Conservation (phyloP, 2,113 vertebrate species). For the Sapayoa aenigma region DNA sequence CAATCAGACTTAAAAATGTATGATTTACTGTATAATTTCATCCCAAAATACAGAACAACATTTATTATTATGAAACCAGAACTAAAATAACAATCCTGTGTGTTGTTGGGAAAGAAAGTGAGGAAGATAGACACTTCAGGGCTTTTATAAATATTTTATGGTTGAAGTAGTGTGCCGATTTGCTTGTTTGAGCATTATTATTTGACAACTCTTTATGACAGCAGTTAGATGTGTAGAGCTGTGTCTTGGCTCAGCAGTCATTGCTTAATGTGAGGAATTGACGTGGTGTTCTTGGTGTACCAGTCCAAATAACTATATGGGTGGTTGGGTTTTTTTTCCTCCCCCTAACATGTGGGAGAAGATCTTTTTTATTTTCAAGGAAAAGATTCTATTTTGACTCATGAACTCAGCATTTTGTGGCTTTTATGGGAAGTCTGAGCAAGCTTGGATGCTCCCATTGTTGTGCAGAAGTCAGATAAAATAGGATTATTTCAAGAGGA, state of each 20-base stretch:
- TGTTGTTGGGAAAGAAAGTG: background rate
- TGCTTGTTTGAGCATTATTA: slow-evolving; percentile 27
- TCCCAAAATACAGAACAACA: background rate
- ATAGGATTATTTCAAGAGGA: slow-evolving; percentile 4
- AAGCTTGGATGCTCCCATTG: background rate
- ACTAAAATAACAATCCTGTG: background rate
- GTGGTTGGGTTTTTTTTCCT: background rate
- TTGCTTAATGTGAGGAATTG: background rate
- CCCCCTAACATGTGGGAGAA: background rate
- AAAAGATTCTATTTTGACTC: background rate
- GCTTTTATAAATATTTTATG: slow-evolving; percentile 46
- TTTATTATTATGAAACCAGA: background rate
- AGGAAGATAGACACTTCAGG: background rate
- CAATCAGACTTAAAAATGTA: background rate
- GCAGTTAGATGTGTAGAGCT: background rate
- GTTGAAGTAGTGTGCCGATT: background rate
- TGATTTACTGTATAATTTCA: background rate
- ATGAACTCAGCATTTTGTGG: slow-evolving; percentile 25
- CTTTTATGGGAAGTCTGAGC: slow-evolving; percentile 42
- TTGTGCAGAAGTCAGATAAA: slow-evolving; percentile 39
- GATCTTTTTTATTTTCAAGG: too few species aligned
- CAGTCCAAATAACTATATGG: background rate
- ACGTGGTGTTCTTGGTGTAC: background rate
- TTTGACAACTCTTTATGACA: slow-evolving; percentile 2
- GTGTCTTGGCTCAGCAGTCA: background rate